A percentile compares a stretch with the other conserved stretches of the same genome.
phyloP scores from a whole-genome alignment of 2,888 invertebrate genomes.

The Chironomus riparius region DNA sequence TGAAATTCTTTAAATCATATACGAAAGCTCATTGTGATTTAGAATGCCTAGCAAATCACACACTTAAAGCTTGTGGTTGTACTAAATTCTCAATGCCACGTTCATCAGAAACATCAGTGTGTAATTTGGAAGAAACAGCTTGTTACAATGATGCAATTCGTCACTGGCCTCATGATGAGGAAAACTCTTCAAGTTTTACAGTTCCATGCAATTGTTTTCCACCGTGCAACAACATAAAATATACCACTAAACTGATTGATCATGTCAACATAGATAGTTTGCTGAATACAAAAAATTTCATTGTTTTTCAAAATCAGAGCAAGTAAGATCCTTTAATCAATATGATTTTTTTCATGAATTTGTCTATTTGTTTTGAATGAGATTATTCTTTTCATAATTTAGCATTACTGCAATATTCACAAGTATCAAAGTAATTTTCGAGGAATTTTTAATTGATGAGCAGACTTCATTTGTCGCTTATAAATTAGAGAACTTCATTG shows the following conservation, averaged over 20 bases:
- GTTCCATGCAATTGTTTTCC: not conserved
- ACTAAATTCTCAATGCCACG: not conserved
- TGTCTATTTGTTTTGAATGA: not conserved
- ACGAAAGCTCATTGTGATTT: not conserved
- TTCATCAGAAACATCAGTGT: not conserved
- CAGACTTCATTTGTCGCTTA: not conserved
- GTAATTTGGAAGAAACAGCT: not conserved
- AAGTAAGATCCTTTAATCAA: not conserved
- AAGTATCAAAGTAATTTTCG: not conserved
- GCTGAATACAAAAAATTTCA: not conserved
- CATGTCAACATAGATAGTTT: not conserved
- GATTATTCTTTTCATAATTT: not conserved
- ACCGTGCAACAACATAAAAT: not conserved
- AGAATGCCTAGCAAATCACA: not conserved
- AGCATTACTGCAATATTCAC: not conserved
- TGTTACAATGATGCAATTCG: not conserved
- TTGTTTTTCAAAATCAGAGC: not conserved
- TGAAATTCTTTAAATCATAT: constrained; percentile 1
- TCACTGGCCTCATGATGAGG: not conserved
- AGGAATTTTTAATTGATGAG: not conserved
- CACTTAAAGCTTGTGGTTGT: not conserved
- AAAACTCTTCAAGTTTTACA: not conserved
- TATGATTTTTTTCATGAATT: too few species aligned
- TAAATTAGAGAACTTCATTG: not conserved
- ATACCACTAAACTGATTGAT: not conserved